Evolutionary conservation across 2,888 invertebrate genomes (phyloP).

Genomic region (Pyralis farinalis): DNA sequence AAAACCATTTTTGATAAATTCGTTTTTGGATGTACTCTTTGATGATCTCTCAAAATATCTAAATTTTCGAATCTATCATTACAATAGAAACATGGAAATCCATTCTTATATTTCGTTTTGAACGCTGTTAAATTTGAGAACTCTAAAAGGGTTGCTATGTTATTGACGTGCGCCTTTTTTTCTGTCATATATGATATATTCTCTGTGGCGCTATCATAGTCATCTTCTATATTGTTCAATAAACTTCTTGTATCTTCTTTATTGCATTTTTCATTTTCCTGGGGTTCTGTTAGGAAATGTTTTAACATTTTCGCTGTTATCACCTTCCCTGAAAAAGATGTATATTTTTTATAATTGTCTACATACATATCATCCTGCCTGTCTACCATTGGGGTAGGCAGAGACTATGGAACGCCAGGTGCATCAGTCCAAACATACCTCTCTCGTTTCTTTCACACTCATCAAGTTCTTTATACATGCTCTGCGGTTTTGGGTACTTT

Average conservation of each 20-base stretch:
- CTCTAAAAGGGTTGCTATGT: slow-evolving; percentile 31
- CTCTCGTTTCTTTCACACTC: no score
- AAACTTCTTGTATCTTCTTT: background rate
- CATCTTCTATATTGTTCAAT: no score
- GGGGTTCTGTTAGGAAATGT: slow-evolving; percentile 10
- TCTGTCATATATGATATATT: slow-evolving; percentile 18
- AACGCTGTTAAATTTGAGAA: slow-evolving; percentile 36
- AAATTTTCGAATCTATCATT: slow-evolving; percentile 24
- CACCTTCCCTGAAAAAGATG: slow-evolving; percentile 29
- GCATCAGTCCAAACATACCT: no score
- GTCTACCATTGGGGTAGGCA: no score
- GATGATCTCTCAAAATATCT: slow-evolving; percentile 25
- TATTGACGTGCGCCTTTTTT: slow-evolving; percentile 27
- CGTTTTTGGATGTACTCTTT: slow-evolving; percentile 17
- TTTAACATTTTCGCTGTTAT: slow-evolving; percentile 24
- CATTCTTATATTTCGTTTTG: slow-evolving; percentile 31
- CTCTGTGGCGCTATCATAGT: background rate
- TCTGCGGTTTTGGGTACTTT: no score
- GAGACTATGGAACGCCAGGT: no score
- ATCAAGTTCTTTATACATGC: no score
- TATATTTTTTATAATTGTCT: no score
- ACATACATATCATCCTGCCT: no score
- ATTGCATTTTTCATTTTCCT: background rate
- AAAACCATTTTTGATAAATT: slow-evolving; percentile 21
- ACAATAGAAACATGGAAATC: slow-evolving; percentile 41